These are phyloP conservation scores for Himalopsyche kuldschensis DNA, from an alignment of 2,888 invertebrate species.

Conservation along the genomic window DNA sequence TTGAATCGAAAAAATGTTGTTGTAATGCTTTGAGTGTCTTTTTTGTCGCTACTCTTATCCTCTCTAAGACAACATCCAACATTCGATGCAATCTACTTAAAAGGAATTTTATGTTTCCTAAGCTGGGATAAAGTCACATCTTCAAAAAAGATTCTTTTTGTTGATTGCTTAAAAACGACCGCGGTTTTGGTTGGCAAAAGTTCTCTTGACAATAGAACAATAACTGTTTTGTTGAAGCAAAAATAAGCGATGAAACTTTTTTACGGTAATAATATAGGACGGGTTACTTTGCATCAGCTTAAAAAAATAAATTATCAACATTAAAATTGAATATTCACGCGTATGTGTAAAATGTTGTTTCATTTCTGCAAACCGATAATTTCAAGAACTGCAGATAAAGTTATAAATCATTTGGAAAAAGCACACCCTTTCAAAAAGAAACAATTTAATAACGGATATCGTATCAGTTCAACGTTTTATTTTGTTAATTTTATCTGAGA, in stretches of 20 bases:
- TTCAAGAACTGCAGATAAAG: no score
- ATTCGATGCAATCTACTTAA: conserved; percentile 27
- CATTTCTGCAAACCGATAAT: no score
- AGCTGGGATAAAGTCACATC: conserved; percentile 18
- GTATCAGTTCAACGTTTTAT: no score
- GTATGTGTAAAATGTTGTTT: no score
- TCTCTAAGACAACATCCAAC: conserved; percentile 12
- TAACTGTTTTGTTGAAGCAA: neutral
- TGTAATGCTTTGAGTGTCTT: neutral
- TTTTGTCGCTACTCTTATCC: neutral
- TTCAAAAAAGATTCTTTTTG: conserved; percentile 6
- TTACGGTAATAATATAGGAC: neutral
- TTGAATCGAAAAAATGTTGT: neutral
- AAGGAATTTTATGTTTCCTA: conserved; percentile 29
- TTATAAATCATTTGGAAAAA: no score
- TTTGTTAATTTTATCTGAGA: no score
- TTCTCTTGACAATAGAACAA: neutral
- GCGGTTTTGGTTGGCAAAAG: neutral
- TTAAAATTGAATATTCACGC: no score
- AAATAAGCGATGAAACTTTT: neutral
- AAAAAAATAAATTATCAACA: no score
- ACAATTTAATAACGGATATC: no score
- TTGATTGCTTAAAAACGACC: conserved; percentile 1
- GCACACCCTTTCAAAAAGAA: no score
- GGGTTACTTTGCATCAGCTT: no score